Evolutionary conservation across 2,113 vertebrate genomes (phyloP).

Genomic region (Paramormyrops kingsleyae): DNA sequence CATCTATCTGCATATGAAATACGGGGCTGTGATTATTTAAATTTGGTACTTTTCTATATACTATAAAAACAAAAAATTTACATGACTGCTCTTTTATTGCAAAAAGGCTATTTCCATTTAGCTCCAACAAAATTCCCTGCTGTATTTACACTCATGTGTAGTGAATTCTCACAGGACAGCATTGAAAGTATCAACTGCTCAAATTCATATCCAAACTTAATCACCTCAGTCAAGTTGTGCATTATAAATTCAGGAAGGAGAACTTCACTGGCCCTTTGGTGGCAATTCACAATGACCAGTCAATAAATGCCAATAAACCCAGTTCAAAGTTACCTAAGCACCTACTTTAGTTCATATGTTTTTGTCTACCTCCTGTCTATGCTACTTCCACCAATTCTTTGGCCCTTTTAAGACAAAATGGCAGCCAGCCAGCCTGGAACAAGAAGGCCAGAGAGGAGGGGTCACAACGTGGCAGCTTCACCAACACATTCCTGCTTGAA

Average conservation of each 20-base stretch:
- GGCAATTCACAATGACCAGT: not conserved
- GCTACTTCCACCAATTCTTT: slow-evolving; percentile 8
- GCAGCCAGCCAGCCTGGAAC: not conserved
- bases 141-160: not conserved
- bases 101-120: not conserved
- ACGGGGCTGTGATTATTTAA: not conserved
- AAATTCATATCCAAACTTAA: not conserved
- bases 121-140: not conserved
- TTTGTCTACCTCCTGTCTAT: not conserved
- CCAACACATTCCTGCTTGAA: not conserved
- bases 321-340: not conserved
- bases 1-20: not conserved
- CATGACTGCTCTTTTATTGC: not conserved
- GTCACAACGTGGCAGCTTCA: not conserved
- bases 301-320: not conserved
- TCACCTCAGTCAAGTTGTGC: not conserved
- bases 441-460: not conserved
- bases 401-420: not conserved
- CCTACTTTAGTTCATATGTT: not conserved
- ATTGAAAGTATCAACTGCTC: not conserved
- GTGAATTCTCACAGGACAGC: not conserved
- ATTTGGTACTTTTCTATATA: not conserved
- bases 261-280: not conserved
- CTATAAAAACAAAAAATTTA: not conserved
- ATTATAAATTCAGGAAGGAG: not conserved